Percentiles rank a stretch among this genome's conserved stretches.
These are phyloP conservation scores for Carduelis carduelis DNA, from an alignment of 2,797 vertebrate genomes.

Conservation along the genomic window DNA sequence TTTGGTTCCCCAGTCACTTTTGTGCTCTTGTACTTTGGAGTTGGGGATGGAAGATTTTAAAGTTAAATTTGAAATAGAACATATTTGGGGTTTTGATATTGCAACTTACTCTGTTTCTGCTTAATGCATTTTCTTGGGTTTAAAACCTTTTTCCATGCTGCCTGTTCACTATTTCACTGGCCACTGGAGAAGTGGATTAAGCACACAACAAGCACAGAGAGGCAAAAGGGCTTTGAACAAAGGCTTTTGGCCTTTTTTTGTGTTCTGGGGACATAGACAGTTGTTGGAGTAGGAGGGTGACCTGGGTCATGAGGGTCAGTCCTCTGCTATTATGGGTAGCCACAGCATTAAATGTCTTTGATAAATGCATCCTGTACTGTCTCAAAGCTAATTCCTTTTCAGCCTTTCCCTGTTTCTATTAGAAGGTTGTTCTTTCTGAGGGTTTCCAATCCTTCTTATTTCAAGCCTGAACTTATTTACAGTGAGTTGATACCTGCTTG, in stretches of 20 bases:
- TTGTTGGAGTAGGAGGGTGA: conserved; percentile 14
- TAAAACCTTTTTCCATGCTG: neutral
- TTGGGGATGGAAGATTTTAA: neutral
- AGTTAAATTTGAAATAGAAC: neutral
- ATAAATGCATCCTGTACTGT: conserved; percentile 6
- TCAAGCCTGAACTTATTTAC: neutral
- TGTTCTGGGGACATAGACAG: neutral
- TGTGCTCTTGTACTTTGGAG: neutral
- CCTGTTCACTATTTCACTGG: neutral
- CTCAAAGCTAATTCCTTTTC: neutral
- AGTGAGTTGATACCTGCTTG: neutral
- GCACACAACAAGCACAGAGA: neutral
- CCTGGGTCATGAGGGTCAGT: neutral
- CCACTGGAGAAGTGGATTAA: neutral
- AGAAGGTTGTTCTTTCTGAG: neutral
- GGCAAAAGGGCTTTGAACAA: neutral
- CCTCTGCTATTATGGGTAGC: conserved; percentile 28
- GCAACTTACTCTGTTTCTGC: neutral
- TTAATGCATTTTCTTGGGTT: neutral
- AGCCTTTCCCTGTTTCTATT: neutral
- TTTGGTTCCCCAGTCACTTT: neutral
- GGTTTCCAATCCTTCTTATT: neutral
- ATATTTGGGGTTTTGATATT: neutral
- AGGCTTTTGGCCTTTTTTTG: neutral
- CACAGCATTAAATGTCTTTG: conserved; percentile 3